Percentiles rank a stretch among this genome's conserved stretches.
Evolutionary conservation across 2,888 invertebrate species (phyloP).

Genomic region (Tinea trinotella): DNA sequence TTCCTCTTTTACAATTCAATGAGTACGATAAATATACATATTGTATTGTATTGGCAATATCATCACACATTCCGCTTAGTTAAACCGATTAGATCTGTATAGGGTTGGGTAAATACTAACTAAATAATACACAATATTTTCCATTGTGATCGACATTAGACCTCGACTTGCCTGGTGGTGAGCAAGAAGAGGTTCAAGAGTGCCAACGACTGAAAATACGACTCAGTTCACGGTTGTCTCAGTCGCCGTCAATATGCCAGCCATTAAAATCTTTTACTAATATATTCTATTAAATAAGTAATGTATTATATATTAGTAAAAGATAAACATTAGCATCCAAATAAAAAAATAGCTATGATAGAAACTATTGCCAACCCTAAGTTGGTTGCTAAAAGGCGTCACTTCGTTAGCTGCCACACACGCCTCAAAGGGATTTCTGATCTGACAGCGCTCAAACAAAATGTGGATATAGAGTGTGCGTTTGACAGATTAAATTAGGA

Average conservation of each 20-base stretch:
- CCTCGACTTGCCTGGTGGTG: no score
- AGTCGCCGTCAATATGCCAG: no score
- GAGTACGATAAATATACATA: neutral
- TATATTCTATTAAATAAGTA: no score
- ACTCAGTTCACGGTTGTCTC: no score
- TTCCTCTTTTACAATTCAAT: neutral
- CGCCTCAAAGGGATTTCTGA: conserved; percentile 11
- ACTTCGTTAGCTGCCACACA: conserved; percentile 8
- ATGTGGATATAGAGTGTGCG: neutral
- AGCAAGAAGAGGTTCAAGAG: no score
- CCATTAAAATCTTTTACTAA: no score
- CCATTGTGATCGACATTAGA: no score
- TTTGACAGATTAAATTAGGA: neutral
- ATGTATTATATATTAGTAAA: no score
- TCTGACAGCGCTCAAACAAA: neutral
- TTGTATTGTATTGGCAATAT: neutral
- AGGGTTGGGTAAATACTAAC: no score
- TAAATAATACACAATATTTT: no score
- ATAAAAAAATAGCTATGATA: neutral
- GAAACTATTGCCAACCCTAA: neutral
- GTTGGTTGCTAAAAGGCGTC: neutral
- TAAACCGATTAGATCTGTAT: neutral
- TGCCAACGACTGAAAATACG: no score
- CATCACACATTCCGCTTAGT: conserved; percentile 14
- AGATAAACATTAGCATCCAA: no score